Evolutionary conservation across 1,140 invertebrate genomes (phyloP).

Genomic region (Habropoda laboriosa): DNA sequence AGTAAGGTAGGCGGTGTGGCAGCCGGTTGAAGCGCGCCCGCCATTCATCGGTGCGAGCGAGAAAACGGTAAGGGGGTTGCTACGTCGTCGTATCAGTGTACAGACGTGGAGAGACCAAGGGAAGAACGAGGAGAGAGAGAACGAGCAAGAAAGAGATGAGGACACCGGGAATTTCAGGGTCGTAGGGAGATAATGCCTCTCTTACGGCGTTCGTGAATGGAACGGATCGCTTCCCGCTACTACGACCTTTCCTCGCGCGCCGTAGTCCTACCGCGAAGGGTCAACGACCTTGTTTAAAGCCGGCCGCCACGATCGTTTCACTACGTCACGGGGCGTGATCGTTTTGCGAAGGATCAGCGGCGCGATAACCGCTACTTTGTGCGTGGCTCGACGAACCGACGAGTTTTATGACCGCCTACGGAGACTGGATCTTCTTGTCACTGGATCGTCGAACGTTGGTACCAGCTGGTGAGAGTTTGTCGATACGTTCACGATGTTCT

Average conservation of each 20-base stretch:
- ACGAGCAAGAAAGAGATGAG: slow-evolving; percentile 35
- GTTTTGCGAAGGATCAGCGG: slow-evolving; percentile 25
- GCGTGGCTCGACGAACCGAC: no score
- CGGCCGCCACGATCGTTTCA: slow-evolving; percentile 12
- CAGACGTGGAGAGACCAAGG: background rate
- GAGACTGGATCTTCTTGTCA: no score
- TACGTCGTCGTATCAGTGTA: slow-evolving; percentile 25
- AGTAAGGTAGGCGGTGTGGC: slow-evolving; percentile 40
- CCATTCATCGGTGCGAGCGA: background rate
- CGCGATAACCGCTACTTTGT: background rate
- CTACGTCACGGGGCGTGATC: slow-evolving; percentile 37
- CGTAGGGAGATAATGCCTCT: slow-evolving; percentile 65
- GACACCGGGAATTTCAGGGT: slow-evolving; percentile 67
- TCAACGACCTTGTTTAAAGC: slow-evolving; percentile 32
- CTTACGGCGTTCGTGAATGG: slow-evolving; percentile 58
- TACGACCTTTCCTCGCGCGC: slow-evolving; percentile 40
- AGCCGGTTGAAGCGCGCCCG: slow-evolving; percentile 13
- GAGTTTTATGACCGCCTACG: background rate
- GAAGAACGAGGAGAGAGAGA: slow-evolving; percentile 37
- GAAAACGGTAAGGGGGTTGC: slow-evolving; percentile 16
- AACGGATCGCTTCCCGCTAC: slow-evolving; percentile 55
- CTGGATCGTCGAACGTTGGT: no score
- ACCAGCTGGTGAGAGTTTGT: no score
- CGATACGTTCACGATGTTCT: background rate
- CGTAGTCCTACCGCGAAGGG: slow-evolving; percentile 27